phyloP scores from a whole-genome alignment of 2,797 vertebrate genomes.

The Halcyon badia region DNA sequence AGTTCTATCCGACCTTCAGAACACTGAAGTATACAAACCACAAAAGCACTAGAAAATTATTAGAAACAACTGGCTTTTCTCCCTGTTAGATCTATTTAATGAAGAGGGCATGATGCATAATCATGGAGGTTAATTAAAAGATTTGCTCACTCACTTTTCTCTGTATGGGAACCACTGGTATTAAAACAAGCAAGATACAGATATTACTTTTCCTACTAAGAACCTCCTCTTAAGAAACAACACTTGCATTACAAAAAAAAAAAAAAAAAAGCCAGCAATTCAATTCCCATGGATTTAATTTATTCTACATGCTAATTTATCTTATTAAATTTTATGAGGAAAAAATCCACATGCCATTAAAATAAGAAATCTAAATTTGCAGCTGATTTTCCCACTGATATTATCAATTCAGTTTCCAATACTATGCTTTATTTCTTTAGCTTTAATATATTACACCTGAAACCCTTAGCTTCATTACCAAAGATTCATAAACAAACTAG shows the following conservation, averaged over 20 bases:
- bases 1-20: conserved; percentile 77
- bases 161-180: background rate
- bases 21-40: conserved; percentile 74
- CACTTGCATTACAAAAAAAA: background rate
- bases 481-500: background rate
- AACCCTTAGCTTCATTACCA: background rate
- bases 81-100: conserved; percentile 59
- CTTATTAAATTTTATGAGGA: background rate
- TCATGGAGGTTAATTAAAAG: conserved; percentile 57
- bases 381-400: background rate
- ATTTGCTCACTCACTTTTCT: conserved; percentile 42
- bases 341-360: background rate
- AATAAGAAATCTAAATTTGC: background rate
- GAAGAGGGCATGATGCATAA: conserved; percentile 49
- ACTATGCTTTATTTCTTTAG: background rate
- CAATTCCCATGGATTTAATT: background rate
- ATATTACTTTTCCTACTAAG: background rate
- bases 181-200: conserved; percentile 5
- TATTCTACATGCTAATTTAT: background rate
- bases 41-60: conserved; percentile 75
- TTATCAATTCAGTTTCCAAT: background rate
- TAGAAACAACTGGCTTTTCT: conserved; percentile 69
- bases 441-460: background rate
- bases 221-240: conserved; percentile 14
- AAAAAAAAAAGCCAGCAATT: background rate